phyloP scores from a whole-genome alignment of 2,888 invertebrate genomes.

The Ophonus ardosiacus region DNA sequence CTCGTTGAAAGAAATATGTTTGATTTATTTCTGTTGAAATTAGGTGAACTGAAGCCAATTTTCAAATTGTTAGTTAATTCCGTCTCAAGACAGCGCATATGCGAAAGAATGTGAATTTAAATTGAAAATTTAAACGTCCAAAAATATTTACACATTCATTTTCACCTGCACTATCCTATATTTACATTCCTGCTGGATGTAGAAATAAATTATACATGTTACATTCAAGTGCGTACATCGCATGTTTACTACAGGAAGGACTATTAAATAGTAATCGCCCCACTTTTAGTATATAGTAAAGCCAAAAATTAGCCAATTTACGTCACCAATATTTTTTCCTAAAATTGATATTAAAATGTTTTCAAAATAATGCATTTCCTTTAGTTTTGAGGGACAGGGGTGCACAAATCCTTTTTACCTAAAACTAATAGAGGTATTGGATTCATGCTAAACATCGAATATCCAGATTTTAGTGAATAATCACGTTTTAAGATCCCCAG shows the following conservation, averaged over 20 bases:
- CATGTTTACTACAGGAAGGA: neutral
- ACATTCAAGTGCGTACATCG: neutral
- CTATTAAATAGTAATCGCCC: too few relatives aligned
- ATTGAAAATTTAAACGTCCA: conserved; percentile 1
- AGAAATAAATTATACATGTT: conserved; percentile 16
- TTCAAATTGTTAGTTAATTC: neutral
- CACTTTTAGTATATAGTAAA: too few relatives aligned
- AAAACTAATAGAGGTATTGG: too few relatives aligned
- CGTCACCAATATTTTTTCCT: too few relatives aligned
- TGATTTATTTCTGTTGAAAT: conserved; percentile 12
- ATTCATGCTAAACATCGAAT: too few relatives aligned
- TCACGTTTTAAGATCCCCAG: too few relatives aligned
- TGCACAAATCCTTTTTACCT: too few relatives aligned
- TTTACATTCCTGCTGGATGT: conserved; percentile 37
- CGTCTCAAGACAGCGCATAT: conserved; percentile 10
- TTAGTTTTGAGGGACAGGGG: too few relatives aligned
- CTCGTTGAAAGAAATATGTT: conserved; percentile 2
- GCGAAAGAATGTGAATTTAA: conserved; percentile 15
- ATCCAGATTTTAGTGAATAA: too few relatives aligned
- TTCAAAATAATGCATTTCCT: too few relatives aligned
- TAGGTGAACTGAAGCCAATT: conserved; percentile 26
- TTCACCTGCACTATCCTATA: conserved; percentile 30
- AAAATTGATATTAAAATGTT: too few relatives aligned
- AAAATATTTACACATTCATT: conserved; percentile 35
- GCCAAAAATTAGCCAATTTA: too few relatives aligned